These are phyloP conservation scores for Ctenicera cuprea DNA, from an alignment of 2,888 invertebrate species.

Conservation along the genomic window DNA sequence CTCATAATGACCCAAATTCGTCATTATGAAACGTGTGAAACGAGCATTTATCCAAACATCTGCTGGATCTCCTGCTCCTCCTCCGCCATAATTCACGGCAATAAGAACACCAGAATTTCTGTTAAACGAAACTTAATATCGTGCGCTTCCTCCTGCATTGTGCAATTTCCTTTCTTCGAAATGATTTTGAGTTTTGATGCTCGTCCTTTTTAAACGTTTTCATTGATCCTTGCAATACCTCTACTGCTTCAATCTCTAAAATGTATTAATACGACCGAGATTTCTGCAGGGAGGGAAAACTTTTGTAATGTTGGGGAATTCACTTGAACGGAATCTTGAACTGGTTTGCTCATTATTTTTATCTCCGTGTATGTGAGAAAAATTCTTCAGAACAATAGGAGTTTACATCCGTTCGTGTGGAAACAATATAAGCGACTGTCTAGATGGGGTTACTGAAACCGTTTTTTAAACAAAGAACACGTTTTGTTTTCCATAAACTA, in stretches of 20 bases:
- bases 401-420: conserved; percentile 46
- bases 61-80: conserved; percentile 27
- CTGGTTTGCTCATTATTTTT: conserved; percentile 40
- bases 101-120: conserved; percentile 35
- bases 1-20: conserved; percentile 26
- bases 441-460: conserved; percentile 46
- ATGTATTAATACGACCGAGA: not conserved
- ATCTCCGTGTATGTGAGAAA: conserved; percentile 47
- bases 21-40: conserved; percentile 38
- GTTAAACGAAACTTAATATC: conserved; percentile 49
- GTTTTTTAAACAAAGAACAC: conserved; percentile 27
- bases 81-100: conserved; percentile 15
- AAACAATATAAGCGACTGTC: conserved; percentile 39
- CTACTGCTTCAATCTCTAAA: conserved; percentile 12
- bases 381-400: conserved; percentile 48
- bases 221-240: not conserved
- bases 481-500: conserved; percentile 11
- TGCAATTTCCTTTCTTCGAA: conserved; percentile 42
- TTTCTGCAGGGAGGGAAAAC: not conserved
- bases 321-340: conserved; percentile 19
- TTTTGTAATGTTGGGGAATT: too few species aligned
- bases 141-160: conserved; percentile 36
- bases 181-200: conserved; percentile 30
- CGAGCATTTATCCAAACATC: conserved; percentile 42
- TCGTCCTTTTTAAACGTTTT: conserved; percentile 18